These are phyloP conservation scores for Alectoris magna DNA, from an alignment of 2,797 vertebrate genomes.

Conservation along the genomic window DNA sequence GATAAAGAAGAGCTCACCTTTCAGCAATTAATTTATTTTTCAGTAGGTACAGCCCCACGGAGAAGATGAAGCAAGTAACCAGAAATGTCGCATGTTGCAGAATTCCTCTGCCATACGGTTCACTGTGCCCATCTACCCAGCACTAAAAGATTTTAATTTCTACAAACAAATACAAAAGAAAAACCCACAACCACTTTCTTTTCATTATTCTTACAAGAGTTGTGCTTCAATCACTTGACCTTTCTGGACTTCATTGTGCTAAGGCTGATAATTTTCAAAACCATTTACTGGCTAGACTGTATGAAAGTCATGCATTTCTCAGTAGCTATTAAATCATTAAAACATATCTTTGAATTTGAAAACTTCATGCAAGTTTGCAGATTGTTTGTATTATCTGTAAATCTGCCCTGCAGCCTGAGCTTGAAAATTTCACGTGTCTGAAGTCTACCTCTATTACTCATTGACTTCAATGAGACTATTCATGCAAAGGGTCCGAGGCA, in stretches of 20 bases:
- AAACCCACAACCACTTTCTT: neutral
- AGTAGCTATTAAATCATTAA: neutral
- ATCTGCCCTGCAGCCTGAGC: neutral
- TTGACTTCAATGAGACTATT: constrained; percentile 32
- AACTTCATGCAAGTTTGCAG: neutral
- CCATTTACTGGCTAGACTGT: neutral
- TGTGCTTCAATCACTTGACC: neutral
- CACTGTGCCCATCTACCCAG: neutral
- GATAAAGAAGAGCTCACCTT: neutral
- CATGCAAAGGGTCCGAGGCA: neutral
- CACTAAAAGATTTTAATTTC: neutral
- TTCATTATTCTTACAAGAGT: neutral
- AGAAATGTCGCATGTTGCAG: rapidly evolving
- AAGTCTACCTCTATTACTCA: constrained; percentile 29
- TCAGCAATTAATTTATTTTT: neutral
- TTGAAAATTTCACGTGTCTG: neutral
- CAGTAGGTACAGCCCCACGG: neutral
- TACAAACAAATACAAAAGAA: neutral
- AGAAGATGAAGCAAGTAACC: neutral
- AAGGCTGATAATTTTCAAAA: neutral
- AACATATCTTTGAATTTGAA: neutral
- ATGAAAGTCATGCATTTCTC: neutral
- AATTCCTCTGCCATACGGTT: neutral
- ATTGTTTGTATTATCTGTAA: constrained; percentile 14
- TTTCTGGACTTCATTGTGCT: neutral